Evolutionary conservation across 2,113 vertebrate genomes (phyloP).

Genomic region (Sylvilagus bachmani): DNA sequence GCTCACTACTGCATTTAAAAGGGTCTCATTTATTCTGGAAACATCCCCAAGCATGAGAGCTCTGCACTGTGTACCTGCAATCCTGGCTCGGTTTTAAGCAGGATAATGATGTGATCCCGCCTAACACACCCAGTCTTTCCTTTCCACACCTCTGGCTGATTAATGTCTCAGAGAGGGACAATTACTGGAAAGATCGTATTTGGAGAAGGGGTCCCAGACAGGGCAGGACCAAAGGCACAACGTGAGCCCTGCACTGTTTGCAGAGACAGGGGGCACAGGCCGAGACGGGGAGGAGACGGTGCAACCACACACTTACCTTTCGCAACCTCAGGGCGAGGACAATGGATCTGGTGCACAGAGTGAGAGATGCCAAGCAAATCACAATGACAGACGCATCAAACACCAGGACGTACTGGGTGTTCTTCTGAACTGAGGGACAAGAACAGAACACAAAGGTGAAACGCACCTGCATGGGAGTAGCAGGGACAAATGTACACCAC

Average conservation of each 20-base stretch:
- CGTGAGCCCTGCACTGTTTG: neutral
- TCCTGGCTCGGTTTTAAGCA: neutral
- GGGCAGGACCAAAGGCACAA: neutral
- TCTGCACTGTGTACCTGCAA: neutral
- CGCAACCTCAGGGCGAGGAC: conserved; percentile 93
- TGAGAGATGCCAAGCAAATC: conserved; percentile 93
- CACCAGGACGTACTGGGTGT: conserved; percentile 92
- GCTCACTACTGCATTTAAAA: conserved; percentile 14
- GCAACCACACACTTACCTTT: conserved; percentile 88
- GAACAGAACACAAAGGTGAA: neutral
- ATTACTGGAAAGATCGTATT: neutral
- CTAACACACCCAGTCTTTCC: neutral
- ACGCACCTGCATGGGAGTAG: neutral
- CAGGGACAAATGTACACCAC: neutral
- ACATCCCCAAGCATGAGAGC: neutral
- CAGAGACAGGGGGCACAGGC: neutral
- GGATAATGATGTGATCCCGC: conserved; percentile 12
- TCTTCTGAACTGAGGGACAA: conserved; percentile 93
- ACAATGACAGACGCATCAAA: conserved; percentile 96
- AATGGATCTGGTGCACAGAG: conserved; percentile 96
- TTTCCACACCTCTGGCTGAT: neutral
- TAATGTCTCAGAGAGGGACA: neutral
- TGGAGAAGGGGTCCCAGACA: neutral
- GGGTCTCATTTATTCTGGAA: conserved; percentile 45
- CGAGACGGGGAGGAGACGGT: too few relatives aligned